These are phyloP conservation scores for Pantherophis guttatus DNA, from an alignment of 2,113 vertebrate genomes.

Conservation along the genomic window DNA sequence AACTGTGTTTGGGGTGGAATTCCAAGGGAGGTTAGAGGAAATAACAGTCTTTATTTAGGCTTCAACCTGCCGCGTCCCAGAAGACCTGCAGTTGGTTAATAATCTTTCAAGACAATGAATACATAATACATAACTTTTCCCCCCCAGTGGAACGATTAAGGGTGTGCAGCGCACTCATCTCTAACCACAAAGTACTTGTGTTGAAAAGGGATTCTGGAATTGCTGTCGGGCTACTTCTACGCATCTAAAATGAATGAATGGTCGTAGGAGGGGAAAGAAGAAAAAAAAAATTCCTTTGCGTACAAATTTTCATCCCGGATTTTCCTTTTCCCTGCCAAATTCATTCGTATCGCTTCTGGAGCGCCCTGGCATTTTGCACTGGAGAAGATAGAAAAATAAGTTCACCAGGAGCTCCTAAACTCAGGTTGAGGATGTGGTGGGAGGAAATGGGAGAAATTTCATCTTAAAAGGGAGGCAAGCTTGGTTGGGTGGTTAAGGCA, in stretches of 20 bases:
- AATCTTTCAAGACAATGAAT: slow-evolving; percentile 20
- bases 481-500: neutral
- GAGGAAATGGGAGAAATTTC: neutral
- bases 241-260: neutral
- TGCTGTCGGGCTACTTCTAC: neutral
- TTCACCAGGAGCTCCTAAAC: neutral
- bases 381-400: neutral
- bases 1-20: neutral
- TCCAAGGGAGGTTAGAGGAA: neutral
- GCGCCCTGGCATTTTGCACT: too few relatives aligned
- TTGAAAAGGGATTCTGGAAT: neutral
- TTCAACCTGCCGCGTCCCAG: neutral
- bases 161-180: neutral
- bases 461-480: neutral
- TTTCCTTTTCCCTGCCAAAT: too few relatives aligned
- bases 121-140: neutral
- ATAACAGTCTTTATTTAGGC: neutral
- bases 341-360: too few relatives aligned
- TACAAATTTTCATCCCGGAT: neutral
- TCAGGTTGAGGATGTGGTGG: neutral
- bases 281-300: neutral
- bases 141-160: slow-evolving; percentile 7
- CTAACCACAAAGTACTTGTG: neutral
- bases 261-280: neutral
- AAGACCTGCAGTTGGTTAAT: slow-evolving; percentile 13